A percentile compares a stretch with the other conserved stretches of the same genome.
These are phyloP conservation scores for Thera britannica DNA, from an alignment of 2,888 invertebrate genomes.

Conservation along the genomic window DNA sequence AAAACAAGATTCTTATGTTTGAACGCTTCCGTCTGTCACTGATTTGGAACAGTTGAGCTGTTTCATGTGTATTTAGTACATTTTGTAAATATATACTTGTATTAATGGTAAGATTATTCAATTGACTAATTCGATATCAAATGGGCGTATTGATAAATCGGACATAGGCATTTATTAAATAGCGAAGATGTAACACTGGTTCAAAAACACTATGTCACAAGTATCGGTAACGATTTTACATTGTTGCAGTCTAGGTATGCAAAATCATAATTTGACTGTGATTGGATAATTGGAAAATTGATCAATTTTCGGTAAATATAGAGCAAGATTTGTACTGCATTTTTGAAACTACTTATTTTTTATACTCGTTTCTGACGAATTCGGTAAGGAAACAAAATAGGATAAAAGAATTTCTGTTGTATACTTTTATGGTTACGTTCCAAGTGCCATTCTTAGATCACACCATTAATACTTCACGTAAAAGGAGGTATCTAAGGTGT, in stretches of 20 bases:
- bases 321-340: background rate
- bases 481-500: slow-evolving; percentile 19
- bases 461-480: slow-evolving; percentile 3
- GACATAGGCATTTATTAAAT: background rate
- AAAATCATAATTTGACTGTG: slow-evolving; percentile 25
- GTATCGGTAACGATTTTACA: slow-evolving; percentile 8
- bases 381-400: background rate
- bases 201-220: background rate
- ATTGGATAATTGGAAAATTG: slow-evolving; percentile 26
- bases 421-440: slow-evolving; percentile 24
- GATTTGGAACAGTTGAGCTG: too few species aligned
- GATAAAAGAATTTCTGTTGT: slow-evolving; percentile 9
- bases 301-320: slow-evolving; percentile 6
- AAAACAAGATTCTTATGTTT: too few species aligned
- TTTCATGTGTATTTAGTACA: too few species aligned
- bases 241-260: slow-evolving; percentile 17
- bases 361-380: background rate
- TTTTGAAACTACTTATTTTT: slow-evolving; percentile 10
- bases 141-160: too few species aligned
- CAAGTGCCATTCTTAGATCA: slow-evolving; percentile 15
- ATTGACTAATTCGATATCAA: too few species aligned
- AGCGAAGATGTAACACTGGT: background rate
- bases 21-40: too few species aligned
- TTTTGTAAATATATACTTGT: too few species aligned
- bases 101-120: too few species aligned